phyloP scores from a whole-genome alignment of 1,140 invertebrate genomes.

The Drosophila ambigua region DNA sequence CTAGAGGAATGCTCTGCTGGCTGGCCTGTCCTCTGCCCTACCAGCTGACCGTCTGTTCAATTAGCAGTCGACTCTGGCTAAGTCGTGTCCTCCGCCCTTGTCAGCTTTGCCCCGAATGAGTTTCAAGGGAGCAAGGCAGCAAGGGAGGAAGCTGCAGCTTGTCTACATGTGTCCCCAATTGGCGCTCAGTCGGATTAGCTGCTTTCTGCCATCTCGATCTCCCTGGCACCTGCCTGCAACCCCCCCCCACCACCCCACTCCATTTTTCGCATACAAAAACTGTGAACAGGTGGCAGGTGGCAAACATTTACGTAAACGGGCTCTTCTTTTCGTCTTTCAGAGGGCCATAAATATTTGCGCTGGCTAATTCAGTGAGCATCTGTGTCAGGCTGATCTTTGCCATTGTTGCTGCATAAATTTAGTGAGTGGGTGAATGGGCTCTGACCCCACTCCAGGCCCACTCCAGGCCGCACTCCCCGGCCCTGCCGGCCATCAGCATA shows the following conservation, averaged over 20 bases:
- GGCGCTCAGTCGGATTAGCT: conserved; percentile 66
- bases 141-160: conserved; percentile 23
- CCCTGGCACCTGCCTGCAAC: conserved; percentile 23
- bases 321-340: conserved; percentile 22
- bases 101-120: conserved; percentile 49
- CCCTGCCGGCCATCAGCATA: conserved; percentile 46
- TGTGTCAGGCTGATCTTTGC: conserved; percentile 60
- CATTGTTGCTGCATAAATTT: conserved; percentile 56
- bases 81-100: conserved; percentile 34
- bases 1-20: conserved; percentile 38
- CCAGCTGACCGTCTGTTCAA: conserved; percentile 55
- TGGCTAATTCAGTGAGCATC: conserved; percentile 61
- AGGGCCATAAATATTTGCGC: conserved; percentile 53
- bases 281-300: conserved; percentile 62
- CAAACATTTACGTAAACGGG: conserved; percentile 61
- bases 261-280: conserved; percentile 47
- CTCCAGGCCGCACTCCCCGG: conserved; percentile 2
- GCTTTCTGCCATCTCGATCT: conserved; percentile 48
- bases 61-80: conserved; percentile 38
- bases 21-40: conserved; percentile 3
- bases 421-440: conserved; percentile 1
- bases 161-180: conserved; percentile 67
- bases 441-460: conserved; percentile 7
- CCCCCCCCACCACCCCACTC: too few species aligned
- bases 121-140: conserved; percentile 27